phyloP scores from a whole-genome alignment of 2,888 invertebrate genomes.

The Adelognathus sp. region DNA sequence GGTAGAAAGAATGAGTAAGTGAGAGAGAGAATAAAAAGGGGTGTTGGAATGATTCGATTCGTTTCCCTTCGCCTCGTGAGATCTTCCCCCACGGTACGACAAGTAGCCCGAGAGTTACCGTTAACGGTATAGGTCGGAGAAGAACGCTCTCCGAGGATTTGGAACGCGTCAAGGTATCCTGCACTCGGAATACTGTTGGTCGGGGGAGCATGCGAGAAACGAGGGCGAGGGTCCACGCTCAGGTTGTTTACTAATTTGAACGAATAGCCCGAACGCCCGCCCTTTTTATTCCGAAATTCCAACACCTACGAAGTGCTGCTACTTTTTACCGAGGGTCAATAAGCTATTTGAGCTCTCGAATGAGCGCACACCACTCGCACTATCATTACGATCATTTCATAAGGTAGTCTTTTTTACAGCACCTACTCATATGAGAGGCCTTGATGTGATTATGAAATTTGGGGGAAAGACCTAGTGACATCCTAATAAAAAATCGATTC shows the following conservation, averaged over 20 bases:
- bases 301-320: constrained; percentile 23
- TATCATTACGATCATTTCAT: not conserved
- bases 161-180: constrained; percentile 51
- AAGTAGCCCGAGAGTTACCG: constrained; percentile 38
- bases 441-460: too few species aligned
- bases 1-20: constrained; percentile 3
- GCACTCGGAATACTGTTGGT: constrained; percentile 56
- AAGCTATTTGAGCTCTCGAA: not conserved
- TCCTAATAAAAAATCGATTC: too few species aligned
- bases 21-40: constrained; percentile 46
- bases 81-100: constrained; percentile 34
- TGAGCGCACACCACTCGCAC: constrained; percentile 1
- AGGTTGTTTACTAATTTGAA: constrained; percentile 61
- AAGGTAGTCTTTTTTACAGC: too few species aligned
- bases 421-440: too few species aligned
- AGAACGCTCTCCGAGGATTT: constrained; percentile 58
- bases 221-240: constrained; percentile 58
- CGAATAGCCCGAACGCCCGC: constrained; percentile 56
- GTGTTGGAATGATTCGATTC: constrained; percentile 59
- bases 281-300: constrained; percentile 33
- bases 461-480: too few species aligned
- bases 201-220: constrained; percentile 46
- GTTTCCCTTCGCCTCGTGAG: constrained; percentile 54
- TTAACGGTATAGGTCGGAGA: constrained; percentile 24
- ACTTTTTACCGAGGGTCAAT: constrained; percentile 4